phyloP scores from a whole-genome alignment of 2,113 vertebrate genomes.

The Sapayoa aenigma region DNA sequence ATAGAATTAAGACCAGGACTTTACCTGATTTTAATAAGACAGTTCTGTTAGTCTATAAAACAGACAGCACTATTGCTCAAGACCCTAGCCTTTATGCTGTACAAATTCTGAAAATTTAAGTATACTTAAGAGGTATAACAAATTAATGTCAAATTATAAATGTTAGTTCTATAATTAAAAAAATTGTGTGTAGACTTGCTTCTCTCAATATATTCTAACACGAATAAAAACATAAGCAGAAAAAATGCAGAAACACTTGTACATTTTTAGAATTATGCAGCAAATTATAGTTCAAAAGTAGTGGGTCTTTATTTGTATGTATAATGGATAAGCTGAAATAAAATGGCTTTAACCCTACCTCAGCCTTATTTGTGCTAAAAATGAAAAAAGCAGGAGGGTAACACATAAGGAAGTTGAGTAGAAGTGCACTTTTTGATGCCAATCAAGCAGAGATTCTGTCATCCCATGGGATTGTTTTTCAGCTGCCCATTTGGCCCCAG shows the following conservation, averaged over 20 bases:
- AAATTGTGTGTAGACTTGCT: background rate
- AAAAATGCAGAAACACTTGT: background rate
- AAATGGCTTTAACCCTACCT: background rate
- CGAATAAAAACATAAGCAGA: background rate
- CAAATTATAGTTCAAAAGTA: background rate
- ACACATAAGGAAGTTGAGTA: background rate
- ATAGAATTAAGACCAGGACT: background rate
- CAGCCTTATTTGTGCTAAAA: background rate
- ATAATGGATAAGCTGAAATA: background rate
- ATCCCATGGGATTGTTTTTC: accelerated
- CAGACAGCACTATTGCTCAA: background rate
- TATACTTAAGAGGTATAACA: background rate
- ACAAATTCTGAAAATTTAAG: background rate
- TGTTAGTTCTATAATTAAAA: background rate
- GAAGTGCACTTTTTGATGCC: background rate
- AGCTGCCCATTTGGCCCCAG: background rate
- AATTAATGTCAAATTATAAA: background rate
- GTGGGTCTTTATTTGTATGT: background rate
- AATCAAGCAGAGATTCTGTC: background rate
- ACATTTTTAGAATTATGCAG: background rate
- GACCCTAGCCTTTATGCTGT: background rate
- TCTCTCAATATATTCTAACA: background rate
- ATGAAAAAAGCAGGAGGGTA: background rate
- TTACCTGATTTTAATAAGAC: background rate
- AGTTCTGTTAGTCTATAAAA: background rate